Conservation (phyloP, 2,113 vertebrate genomes). For the Daboia siamensis region DNA sequence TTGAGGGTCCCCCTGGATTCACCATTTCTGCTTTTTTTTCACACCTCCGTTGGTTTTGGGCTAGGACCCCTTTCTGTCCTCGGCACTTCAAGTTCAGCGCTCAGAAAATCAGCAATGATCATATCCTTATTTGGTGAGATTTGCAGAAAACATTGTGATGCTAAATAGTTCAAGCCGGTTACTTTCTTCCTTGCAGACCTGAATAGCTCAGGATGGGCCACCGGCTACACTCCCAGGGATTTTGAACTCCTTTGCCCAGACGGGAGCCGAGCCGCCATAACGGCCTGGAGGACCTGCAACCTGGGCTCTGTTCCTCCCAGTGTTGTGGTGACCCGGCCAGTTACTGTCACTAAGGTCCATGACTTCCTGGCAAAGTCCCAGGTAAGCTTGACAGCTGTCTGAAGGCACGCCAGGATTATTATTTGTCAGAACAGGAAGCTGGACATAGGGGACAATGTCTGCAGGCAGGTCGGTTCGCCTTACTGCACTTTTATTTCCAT, state of each 20-base stretch:
- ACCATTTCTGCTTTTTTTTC: background rate
- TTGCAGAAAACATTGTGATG: background rate
- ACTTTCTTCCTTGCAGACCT: conserved; percentile 67
- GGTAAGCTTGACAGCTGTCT: conserved; percentile 59
- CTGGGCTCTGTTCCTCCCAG: conserved; percentile 81
- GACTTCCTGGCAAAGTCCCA: conserved; percentile 85
- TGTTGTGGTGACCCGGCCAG: conserved; percentile 81
- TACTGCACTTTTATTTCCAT: background rate
- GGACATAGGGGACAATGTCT: background rate
- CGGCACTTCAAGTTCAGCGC: background rate
- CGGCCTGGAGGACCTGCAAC: conserved; percentile 81
- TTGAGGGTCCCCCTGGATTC: background rate
- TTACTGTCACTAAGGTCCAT: conserved; percentile 77
- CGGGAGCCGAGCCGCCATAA: conserved; percentile 71
- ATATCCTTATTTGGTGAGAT: background rate
- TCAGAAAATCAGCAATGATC: background rate
- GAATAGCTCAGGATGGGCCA: conserved; percentile 74
- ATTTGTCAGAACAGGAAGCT: background rate
- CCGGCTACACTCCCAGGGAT: conserved; percentile 66
- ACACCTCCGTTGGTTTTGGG: background rate
- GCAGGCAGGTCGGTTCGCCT: background rate
- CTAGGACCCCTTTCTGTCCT: background rate
- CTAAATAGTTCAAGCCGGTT: background rate
- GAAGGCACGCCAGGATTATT: background rate
- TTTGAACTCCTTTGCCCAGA: conserved; percentile 81